Evolutionary conservation across 2,113 vertebrate genomes (phyloP).

Genomic region (Rostratula benghalensis): DNA sequence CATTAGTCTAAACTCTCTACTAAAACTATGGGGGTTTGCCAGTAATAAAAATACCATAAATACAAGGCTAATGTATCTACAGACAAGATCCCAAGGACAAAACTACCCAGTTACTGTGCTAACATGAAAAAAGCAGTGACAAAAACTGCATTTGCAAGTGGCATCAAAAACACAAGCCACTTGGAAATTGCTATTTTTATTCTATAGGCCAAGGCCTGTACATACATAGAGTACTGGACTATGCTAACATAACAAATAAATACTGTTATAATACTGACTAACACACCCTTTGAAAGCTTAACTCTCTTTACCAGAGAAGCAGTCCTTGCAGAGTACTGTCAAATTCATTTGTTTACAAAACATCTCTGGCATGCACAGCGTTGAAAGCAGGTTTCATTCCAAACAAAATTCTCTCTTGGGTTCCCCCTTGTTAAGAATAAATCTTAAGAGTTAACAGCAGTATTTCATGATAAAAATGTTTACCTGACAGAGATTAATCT

Average conservation of each 20-base stretch:
- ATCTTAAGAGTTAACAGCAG: background rate
- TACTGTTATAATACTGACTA: background rate
- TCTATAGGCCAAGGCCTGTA: background rate
- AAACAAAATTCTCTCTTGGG: background rate
- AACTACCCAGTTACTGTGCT: background rate
- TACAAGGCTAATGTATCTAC: background rate
- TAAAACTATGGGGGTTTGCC: background rate
- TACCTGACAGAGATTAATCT: background rate
- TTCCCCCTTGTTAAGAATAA: background rate
- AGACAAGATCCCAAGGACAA: background rate
- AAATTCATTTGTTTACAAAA: background rate
- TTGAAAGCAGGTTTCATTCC: background rate
- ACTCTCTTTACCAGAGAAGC: background rate
- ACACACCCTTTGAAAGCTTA: background rate
- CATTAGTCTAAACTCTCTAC: background rate
- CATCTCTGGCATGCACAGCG: background rate
- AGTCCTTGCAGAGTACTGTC: background rate
- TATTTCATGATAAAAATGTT: background rate
- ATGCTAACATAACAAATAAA: background rate
- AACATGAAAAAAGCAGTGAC: background rate
- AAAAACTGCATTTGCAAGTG: background rate
- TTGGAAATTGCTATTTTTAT: background rate
- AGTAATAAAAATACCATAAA: background rate
- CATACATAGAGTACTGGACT: fast-evolving
- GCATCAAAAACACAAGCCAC: background rate